Evolutionary conservation across 2,113 vertebrate genomes (phyloP).

Genomic region (Pedetes capensis): DNA sequence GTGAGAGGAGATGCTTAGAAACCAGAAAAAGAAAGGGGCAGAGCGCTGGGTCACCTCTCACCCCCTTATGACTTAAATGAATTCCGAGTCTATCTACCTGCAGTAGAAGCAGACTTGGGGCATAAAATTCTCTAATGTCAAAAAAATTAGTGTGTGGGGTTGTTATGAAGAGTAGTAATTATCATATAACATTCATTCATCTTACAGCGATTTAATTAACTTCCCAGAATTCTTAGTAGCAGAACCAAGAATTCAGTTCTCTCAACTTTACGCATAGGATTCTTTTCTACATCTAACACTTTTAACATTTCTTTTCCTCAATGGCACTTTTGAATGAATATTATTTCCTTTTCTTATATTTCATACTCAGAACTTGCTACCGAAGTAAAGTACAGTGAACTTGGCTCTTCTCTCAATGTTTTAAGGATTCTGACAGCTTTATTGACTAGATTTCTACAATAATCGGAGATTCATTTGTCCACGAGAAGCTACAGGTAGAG

Average conservation of each 20-base stretch:
- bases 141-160: background rate
- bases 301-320: background rate
- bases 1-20: background rate
- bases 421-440: conserved; percentile 59
- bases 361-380: background rate
- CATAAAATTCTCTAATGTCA: background rate
- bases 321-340: conserved; percentile 3
- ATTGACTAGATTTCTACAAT: conserved; percentile 57
- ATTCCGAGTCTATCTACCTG: background rate
- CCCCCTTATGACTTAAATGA: background rate
- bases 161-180: background rate
- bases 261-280: background rate
- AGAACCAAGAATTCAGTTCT: background rate
- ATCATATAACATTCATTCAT: background rate
- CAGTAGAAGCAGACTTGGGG: background rate
- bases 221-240: background rate
- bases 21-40: background rate
- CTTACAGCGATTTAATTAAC: background rate
- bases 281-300: background rate
- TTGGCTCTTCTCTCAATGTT: conserved; percentile 18
- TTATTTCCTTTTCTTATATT: conserved; percentile 5
- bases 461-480: conserved; percentile 65
- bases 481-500: conserved; percentile 44
- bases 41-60: background rate
- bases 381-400: conserved; percentile 42